Base-by-base conservation (phyloP, 2,888 invertebrate species). In the Flexamia atlantica region DNA sequence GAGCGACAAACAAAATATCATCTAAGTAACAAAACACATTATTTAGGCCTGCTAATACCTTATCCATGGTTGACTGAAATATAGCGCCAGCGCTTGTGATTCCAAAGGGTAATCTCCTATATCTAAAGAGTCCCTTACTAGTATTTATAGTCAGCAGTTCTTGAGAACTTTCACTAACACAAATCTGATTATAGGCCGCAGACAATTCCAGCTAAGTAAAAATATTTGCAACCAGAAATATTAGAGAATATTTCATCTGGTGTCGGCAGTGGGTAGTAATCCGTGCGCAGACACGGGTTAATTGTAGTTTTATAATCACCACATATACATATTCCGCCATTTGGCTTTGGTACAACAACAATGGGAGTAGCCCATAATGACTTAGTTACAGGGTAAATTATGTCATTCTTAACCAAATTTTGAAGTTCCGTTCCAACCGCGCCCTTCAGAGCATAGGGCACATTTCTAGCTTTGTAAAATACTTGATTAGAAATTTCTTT, bases 401-500 rank as follows among this genome's bases (percentile, higher is more conserved):
- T n/a, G 2, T 23, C 9, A 10, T 42, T n/a, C 4, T 68, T 68
- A 4, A 30, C 14, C 20, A 40, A n/a, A 20, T 40, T 72, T 28
- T 42, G 23, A 4, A 72, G 72, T 40, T 72, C 72, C 7, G 17
- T 7, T 42, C 42, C 72, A 36, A 42, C 42, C 14, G 72, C 42
- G 0, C 2, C n/a, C 23, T 23, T 36, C 4, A 72, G 10, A n/a
- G 72, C 72, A 42, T 20, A 72, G 3, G 72, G 72, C 10, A 72
- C 72, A 4, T 72, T 40, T 20, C 72, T 72, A 3, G 72, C 72
- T 12, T 42, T 72, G 20, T 17, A 72, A 40, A 72, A 72, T 2
- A 72, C 72, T 20, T 40, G 72, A 20, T 40, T 72, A 20, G 72
- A 17, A 72, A 42, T 72, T 2, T 72, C 72, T 42, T 72, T 72